A percentile compares a stretch with the other conserved stretches of the same genome.
These are phyloP conservation scores for Python bivittatus DNA, from an alignment of 2,113 vertebrate species.

Conservation along the genomic window DNA sequence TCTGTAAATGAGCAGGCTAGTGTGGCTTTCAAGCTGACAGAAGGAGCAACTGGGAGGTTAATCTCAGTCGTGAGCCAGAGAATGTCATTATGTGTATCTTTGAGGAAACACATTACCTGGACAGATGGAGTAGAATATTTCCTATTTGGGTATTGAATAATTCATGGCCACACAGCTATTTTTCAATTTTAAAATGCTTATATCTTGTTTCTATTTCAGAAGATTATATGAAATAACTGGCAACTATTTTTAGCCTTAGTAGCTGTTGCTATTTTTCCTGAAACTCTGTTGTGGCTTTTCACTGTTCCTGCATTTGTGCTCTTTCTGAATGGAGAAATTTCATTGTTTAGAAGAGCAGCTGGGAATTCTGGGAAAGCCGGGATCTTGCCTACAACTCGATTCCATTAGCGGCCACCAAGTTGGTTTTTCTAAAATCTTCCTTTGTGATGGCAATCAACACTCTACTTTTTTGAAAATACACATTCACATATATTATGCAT, in stretches of 20 bases:
- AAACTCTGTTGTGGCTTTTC: conserved; percentile 19
- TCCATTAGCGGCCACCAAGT: neutral
- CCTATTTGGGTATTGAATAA: neutral
- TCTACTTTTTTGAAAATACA: neutral
- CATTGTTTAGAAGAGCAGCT: conserved; percentile 22
- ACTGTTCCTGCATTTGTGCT: neutral
- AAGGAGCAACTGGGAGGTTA: neutral
- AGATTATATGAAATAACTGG: neutral
- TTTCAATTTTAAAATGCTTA: neutral
- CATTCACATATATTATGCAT: conserved; percentile 1
- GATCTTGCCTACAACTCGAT: neutral
- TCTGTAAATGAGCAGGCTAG: neutral
- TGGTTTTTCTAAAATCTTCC: conserved; percentile 32
- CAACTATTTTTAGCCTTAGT: conserved; percentile 37
- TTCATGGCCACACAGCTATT: neutral
- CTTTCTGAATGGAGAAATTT: conserved; percentile 18
- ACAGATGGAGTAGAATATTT: neutral
- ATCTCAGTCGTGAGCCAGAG: neutral
- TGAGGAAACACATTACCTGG: neutral
- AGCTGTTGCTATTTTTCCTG: conserved; percentile 10
- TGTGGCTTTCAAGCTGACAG: neutral
- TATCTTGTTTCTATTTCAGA: conserved; percentile 3
- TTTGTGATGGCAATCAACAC: neutral
- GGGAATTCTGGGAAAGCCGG: conserved; percentile 33
- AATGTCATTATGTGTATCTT: neutral